Percentiles rank a stretch among this genome's conserved stretches.
These are phyloP conservation scores for Acleris holmiana DNA, from an alignment of 2,888 invertebrate species.

Conservation along the genomic window DNA sequence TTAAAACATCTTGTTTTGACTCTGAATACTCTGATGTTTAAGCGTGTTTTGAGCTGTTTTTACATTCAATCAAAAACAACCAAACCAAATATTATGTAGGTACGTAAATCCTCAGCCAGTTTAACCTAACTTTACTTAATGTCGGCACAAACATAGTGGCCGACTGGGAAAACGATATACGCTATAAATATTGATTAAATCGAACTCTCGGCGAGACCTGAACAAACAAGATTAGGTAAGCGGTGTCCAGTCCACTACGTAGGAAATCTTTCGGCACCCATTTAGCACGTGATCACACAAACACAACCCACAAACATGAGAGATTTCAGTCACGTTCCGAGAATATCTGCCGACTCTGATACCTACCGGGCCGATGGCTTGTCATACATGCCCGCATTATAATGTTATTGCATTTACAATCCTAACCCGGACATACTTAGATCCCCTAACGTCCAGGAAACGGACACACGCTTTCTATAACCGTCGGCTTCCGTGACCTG, in stretches of 20 bases:
- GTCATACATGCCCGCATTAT: background rate
- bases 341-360: background rate
- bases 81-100: too few relatives aligned
- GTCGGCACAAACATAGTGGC: background rate
- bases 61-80: too few relatives aligned
- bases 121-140: background rate
- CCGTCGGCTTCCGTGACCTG: too few relatives aligned
- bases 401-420: too few relatives aligned
- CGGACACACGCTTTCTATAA: too few relatives aligned
- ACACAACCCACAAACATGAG: constrained; percentile 14
- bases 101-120: background rate
- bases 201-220: constrained; percentile 9
- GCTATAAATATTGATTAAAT: constrained; percentile 22
- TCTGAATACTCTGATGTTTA: too few relatives aligned
- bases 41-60: too few relatives aligned
- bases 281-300: constrained; percentile 6
- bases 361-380: background rate
- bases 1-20: too few relatives aligned
- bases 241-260: constrained; percentile 1
- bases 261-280: constrained; percentile 14
- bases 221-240: constrained; percentile 32
- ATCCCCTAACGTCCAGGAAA: too few relatives aligned
- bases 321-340: constrained; percentile 19
- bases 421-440: too few relatives aligned
- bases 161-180: constrained; percentile 9